A percentile compares a stretch with the other conserved stretches of the same genome.
phyloP scores from a whole-genome alignment of 2,888 invertebrate genomes.

The Pristionchus mayeri region DNA sequence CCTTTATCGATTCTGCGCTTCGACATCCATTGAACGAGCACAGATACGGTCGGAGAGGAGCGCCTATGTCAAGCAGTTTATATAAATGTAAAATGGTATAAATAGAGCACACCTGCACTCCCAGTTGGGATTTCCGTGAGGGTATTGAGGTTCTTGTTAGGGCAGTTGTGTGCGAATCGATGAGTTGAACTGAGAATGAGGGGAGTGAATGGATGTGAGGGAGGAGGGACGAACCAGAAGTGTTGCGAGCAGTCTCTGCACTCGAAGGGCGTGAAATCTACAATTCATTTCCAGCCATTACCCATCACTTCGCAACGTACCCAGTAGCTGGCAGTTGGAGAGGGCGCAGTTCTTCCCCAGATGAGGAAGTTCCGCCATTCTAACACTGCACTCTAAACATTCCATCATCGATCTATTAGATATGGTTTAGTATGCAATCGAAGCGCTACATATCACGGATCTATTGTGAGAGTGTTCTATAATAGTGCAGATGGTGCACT shows the following conservation, averaged over 20 bases:
- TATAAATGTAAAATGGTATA: not conserved
- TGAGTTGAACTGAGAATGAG: constrained; percentile 21
- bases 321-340: constrained; percentile 28
- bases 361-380: constrained; percentile 46
- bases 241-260: constrained; percentile 27
- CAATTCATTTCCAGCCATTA: not conserved
- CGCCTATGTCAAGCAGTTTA: not conserved
- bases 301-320: not conserved
- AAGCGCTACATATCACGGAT: too few species aligned
- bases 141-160: not conserved
- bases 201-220: not conserved
- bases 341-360: constrained; percentile 45
- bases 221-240: constrained; percentile 14
- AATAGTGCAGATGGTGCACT: too few species aligned
- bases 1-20: constrained; percentile 44
- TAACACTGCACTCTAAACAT: too few species aligned
- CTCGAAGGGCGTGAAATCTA: constrained; percentile 45
- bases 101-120: constrained; percentile 30
- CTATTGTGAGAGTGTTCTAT: too few species aligned
- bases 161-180: constrained; percentile 44
- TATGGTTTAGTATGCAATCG: too few species aligned
- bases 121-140: constrained; percentile 38
- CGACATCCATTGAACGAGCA: constrained; percentile 44
- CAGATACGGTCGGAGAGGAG: constrained; percentile 26
- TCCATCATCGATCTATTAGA: too few species aligned